Conservation (phyloP, 2,113 vertebrate genomes). For the Vanacampus margaritifer region DNA sequence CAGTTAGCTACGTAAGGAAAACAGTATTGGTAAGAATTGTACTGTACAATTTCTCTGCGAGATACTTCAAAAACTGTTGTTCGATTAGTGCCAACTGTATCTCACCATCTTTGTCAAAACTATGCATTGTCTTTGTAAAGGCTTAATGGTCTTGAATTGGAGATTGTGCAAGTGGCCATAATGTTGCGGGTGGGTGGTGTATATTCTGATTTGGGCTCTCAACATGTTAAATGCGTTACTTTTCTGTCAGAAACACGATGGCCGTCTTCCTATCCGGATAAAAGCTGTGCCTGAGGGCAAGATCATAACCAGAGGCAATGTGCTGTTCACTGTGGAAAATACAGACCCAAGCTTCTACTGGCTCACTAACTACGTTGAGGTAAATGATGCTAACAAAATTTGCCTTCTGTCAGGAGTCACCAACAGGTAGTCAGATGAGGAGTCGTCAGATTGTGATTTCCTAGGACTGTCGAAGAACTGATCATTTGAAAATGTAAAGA, state of each 20-base stretch:
- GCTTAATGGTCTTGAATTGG: too few species aligned
- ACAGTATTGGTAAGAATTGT: too few species aligned
- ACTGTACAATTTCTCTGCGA: too few species aligned
- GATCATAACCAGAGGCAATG: conserved; percentile 72
- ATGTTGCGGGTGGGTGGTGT: background rate
- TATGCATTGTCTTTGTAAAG: too few species aligned
- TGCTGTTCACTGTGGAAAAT: conserved; percentile 78
- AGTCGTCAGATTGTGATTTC: too few species aligned
- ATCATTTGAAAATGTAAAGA: background rate
- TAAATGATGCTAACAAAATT: conserved; percentile 19
- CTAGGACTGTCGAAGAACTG: background rate
- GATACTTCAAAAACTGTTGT: too few species aligned
- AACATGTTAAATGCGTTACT: conserved; percentile 7
- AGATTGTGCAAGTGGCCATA: too few species aligned
- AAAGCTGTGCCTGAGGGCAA: conserved; percentile 75
- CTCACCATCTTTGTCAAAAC: too few species aligned
- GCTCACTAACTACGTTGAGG: conserved; percentile 77
- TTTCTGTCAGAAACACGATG: conserved; percentile 67
- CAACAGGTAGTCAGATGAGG: background rate
- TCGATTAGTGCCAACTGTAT: too few species aligned
- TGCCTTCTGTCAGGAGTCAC: background rate
- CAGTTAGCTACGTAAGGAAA: too few species aligned
- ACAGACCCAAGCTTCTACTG: conserved; percentile 74
- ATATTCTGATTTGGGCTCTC: background rate
- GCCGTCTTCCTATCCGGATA: conserved; percentile 72